These are phyloP conservation scores for Tolypeutes matacus DNA, from an alignment of 2,797 vertebrate species.

Conservation along the genomic window DNA sequence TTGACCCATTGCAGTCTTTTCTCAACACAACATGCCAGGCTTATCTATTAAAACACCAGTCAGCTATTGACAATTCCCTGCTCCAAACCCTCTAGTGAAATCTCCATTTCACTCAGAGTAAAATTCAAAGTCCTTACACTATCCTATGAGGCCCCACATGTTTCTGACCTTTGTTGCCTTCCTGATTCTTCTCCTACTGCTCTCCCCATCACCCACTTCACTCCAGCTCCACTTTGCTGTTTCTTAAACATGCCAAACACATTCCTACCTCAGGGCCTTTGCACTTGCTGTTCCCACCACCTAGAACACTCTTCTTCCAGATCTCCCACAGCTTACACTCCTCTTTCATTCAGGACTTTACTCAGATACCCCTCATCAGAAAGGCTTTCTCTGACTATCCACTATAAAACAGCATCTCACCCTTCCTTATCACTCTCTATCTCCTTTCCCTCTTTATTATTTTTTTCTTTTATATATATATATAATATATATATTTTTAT, in stretches of 20 bases:
- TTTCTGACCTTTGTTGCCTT: not conserved
- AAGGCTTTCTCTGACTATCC: not conserved
- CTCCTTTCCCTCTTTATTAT: not conserved
- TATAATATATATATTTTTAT: too few relatives aligned
- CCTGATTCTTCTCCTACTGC: not conserved
- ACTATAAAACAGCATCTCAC: not conserved
- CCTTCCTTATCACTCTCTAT: not conserved
- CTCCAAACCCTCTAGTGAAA: not conserved
- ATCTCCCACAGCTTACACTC: not conserved
- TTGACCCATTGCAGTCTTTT: not conserved
- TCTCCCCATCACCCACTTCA: not conserved
- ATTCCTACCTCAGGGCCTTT: too few relatives aligned
- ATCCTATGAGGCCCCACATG: fast-evolving
- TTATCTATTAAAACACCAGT: not conserved
- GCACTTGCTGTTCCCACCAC: too few relatives aligned
- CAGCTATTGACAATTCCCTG: not conserved
- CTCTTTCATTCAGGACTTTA: not conserved
- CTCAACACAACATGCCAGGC: not conserved
- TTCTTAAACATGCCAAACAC: not conserved
- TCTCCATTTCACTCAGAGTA: not conserved
- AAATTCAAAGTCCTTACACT: not conserved
- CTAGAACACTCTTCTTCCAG: not conserved
- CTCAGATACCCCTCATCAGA: not conserved
- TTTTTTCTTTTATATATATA: too few relatives aligned
- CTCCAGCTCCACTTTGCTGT: not conserved